phyloP scores from a whole-genome alignment of 2,797 vertebrate genomes.

The Decapterus maruadsi region DNA sequence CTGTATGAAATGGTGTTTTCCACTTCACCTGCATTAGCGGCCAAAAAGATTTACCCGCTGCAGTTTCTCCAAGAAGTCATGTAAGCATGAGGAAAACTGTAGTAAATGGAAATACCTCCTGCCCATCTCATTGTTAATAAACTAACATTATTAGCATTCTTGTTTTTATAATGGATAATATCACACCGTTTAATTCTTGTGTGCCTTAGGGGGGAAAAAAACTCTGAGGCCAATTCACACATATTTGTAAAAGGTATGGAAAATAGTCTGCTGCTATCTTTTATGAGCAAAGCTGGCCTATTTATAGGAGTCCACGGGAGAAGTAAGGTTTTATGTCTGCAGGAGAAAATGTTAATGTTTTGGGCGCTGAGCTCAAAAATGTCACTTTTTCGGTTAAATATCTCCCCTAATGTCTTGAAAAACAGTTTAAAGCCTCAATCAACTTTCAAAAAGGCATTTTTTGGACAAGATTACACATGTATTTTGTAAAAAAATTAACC shows the following conservation, averaged over 20 bases:
- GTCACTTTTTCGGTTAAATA: no score
- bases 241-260: not conserved
- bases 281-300: not conserved
- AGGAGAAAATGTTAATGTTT: not conserved
- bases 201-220: not conserved
- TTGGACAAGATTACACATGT: no score
- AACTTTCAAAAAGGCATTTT: no score
- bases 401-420: no score
- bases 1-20: slow-evolving; percentile 9
- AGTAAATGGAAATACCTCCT: not conserved
- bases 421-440: no score
- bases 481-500: no score
- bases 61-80: not conserved
- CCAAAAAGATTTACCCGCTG: not conserved
- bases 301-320: not conserved
- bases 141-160: not conserved
- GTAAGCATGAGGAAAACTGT: not conserved
- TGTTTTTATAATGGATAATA: slow-evolving; percentile 8
- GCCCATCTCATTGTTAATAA: not conserved
- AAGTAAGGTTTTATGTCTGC: not conserved
- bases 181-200: slow-evolving; percentile 1
- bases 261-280: not conserved
- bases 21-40: not conserved
- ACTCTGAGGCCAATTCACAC: not conserved
- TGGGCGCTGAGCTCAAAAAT: no score